Evolutionary conservation across 1,140 invertebrate species (phyloP).

Genomic region (Aphaenogaster floridana): DNA sequence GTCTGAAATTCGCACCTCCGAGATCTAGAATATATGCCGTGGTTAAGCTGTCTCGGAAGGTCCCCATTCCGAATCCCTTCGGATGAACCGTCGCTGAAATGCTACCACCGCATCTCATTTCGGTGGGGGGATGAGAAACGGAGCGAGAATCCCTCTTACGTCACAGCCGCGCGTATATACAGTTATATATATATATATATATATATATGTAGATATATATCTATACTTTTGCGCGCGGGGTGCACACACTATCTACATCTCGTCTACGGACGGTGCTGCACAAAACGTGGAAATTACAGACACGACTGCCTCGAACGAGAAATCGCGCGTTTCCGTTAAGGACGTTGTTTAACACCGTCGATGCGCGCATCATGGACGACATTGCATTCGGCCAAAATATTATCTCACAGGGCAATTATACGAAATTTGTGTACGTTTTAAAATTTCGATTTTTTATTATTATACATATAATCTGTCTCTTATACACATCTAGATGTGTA

Average conservation of each 20-base stretch:
- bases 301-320: background rate
- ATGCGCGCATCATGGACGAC: background rate
- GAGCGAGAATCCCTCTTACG: conserved; percentile 63
- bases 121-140: conserved; percentile 10
- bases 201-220: background rate
- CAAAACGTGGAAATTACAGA: conserved; percentile 47
- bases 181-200: conserved; percentile 2
- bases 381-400: background rate
- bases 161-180: conserved; percentile 56
- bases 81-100: conserved; percentile 42
- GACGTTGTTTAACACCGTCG: background rate
- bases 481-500: too few species aligned
- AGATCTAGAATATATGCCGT: conserved; percentile 36
- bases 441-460: conserved; percentile 10
- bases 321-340: conserved; percentile 24
- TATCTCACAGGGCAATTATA: conserved; percentile 7
- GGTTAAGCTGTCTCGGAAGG: conserved; percentile 20
- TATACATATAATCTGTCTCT: background rate
- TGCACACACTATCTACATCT: conserved; percentile 36
- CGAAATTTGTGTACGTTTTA: background rate
- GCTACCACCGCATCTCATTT: conserved; percentile 64
- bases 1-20: conserved; percentile 49
- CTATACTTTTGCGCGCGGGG: background rate
- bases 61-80: conserved; percentile 36
- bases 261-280: background rate